phyloP scores from a whole-genome alignment of 2,113 vertebrate species.

The Mus musculus region DNA sequence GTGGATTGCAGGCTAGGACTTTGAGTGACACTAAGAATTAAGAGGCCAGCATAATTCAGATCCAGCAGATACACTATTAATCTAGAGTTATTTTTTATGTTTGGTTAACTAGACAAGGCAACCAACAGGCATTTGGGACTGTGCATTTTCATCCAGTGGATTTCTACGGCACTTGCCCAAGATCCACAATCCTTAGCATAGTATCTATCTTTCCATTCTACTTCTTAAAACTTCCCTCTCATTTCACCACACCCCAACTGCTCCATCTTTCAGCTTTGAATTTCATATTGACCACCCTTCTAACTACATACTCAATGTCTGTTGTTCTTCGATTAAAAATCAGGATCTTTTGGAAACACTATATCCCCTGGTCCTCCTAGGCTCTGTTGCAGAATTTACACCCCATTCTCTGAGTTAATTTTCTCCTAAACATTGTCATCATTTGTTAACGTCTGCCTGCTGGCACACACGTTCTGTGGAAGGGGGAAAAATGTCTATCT shows the following conservation, averaged over 20 bases:
- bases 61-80: not conserved
- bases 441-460: not conserved
- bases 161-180: not conserved
- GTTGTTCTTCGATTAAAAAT: not conserved
- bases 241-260: not conserved
- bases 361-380: not conserved
- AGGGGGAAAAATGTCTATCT: not conserved
- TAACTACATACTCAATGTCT: accelerated
- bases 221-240: not conserved
- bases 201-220: not conserved
- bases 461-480: not conserved
- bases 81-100: not conserved
- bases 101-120: not conserved
- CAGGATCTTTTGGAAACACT: not conserved
- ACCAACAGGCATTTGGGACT: not conserved
- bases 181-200: too few relatives aligned
- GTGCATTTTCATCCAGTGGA: accelerated
- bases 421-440: not conserved
- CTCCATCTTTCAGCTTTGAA: not conserved
- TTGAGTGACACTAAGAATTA: not conserved
- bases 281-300: not conserved
- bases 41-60: not conserved
- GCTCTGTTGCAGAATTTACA: not conserved
- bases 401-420: not conserved
- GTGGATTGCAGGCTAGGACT: not conserved